These are phyloP conservation scores for Ophioninae sp. DNA, from an alignment of 2,888 invertebrate genomes.

Conservation along the genomic window DNA sequence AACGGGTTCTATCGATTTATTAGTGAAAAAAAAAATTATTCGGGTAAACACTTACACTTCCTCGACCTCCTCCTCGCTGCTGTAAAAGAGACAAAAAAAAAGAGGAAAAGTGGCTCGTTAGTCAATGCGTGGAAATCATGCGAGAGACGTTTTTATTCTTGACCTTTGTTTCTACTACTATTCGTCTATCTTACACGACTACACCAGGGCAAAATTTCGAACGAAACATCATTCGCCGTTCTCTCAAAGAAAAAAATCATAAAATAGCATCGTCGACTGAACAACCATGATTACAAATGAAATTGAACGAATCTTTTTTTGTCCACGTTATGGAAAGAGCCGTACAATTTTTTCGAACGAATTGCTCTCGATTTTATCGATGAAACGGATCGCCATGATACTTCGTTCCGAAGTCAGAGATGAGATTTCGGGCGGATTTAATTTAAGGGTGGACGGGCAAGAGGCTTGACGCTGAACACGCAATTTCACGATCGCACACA, in stretches of 20 bases:
- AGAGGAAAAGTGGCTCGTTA: slow-evolving; percentile 69
- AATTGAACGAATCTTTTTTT: not conserved
- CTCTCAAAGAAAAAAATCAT: not conserved
- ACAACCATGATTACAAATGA: not conserved
- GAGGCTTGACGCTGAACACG: slow-evolving; percentile 5
- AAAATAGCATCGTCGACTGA: not conserved
- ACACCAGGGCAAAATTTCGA: not conserved
- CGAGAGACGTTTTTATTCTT: slow-evolving; percentile 21
- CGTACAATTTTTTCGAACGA: not conserved
- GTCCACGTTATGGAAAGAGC: not conserved
- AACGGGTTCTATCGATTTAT: not conserved
- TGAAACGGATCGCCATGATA: not conserved
- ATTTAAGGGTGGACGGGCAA: not conserved
- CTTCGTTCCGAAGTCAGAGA: not conserved
- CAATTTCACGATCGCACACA: slow-evolving; percentile 41
- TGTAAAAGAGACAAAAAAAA: slow-evolving; percentile 79
- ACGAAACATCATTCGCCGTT: not conserved
- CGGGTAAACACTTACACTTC: slow-evolving; percentile 87
- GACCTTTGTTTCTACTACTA: slow-evolving; percentile 1
- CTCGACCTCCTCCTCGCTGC: slow-evolving; percentile 89
- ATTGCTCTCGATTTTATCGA: not conserved
- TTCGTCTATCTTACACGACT: not conserved
- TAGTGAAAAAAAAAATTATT: slow-evolving; percentile 39
- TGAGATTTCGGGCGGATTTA: not conserved
- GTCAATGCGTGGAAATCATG: slow-evolving; percentile 71